A percentile compares a stretch with the other conserved stretches of the same genome.
Evolutionary conservation across 2,797 vertebrate genomes (phyloP).

Genomic region (Cirrhinus mrigala): DNA sequence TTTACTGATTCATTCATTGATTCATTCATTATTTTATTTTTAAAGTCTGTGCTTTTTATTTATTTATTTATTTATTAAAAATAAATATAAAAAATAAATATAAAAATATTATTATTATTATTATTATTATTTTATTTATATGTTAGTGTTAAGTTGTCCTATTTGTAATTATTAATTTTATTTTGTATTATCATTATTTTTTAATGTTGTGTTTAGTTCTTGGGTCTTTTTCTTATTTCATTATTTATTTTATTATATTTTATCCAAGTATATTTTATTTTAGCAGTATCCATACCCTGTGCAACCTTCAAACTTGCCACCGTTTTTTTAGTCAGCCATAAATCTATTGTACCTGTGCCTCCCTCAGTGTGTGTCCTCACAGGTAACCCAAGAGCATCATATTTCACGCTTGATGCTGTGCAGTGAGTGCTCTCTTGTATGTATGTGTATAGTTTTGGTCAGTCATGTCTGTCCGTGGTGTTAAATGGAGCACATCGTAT

Average conservation of each 20-base stretch:
- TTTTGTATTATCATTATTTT: too few relatives aligned
- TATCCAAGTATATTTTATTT: background rate
- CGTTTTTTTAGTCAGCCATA: background rate
- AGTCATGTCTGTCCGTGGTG: conserved; percentile 71
- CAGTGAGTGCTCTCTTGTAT: conserved; percentile 72
- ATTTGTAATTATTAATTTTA: background rate
- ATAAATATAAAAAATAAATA: too few relatives aligned
- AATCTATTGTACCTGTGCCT: background rate
- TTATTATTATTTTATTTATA: too few relatives aligned
- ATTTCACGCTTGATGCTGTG: conserved; percentile 20
- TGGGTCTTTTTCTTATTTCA: background rate
- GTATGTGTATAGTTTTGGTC: conserved; percentile 61
- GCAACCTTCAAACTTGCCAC: background rate
- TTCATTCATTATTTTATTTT: too few relatives aligned
- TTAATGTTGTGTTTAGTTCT: background rate
- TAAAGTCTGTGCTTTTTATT: too few relatives aligned
- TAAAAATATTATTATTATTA: too few relatives aligned
- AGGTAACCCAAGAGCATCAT: conserved; percentile 38
- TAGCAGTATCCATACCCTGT: background rate
- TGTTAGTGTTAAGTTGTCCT: background rate
- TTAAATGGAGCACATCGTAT: conserved; percentile 84
- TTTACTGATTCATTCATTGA: too few relatives aligned
- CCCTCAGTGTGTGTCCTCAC: conserved; percentile 12
- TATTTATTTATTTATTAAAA: too few relatives aligned
- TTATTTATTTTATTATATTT: background rate